Evolutionary conservation across 2,113 vertebrate genomes (phyloP).

Genomic region (Cisticola juncidis): DNA sequence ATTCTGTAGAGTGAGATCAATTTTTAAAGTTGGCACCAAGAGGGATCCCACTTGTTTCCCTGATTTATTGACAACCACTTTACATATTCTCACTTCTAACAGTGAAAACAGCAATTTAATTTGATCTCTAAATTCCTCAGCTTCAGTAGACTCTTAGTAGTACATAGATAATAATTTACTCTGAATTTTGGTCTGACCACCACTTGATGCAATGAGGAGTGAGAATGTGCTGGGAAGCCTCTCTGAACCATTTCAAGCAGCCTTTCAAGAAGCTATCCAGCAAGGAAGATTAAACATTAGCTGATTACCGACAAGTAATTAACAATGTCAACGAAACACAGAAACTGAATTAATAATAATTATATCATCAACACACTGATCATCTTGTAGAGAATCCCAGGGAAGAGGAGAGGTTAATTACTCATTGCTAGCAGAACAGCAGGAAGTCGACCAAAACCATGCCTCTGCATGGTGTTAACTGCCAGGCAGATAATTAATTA

Average conservation of each 20-base stretch:
- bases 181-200: constrained; percentile 58
- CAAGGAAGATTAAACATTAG: constrained; percentile 84
- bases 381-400: constrained; percentile 81
- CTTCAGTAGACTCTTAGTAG: constrained; percentile 57
- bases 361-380: constrained; percentile 83
- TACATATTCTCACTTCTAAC: constrained; percentile 58
- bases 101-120: constrained; percentile 75
- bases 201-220: constrained; percentile 47
- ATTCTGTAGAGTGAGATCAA: constrained; percentile 64
- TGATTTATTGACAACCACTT: constrained; percentile 74
- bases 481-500: constrained; percentile 82
- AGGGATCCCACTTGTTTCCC: constrained; percentile 56
- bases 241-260: constrained; percentile 60
- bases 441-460: constrained; percentile 73
- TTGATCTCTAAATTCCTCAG: constrained; percentile 64
- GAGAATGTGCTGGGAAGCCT: constrained; percentile 28
- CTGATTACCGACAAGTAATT: constrained; percentile 90
- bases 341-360: constrained; percentile 88
- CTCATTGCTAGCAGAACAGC: constrained; percentile 78
- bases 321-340: constrained; percentile 82
- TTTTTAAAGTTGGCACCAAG: constrained; percentile 72
- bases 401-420: constrained; percentile 88
- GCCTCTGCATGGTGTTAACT: constrained; percentile 76
- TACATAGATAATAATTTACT: constrained; percentile 74
- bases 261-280: constrained; percentile 73